Evolutionary conservation across 2,888 invertebrate species (phyloP).

Genomic region (Scotopteryx bipunctaria): DNA sequence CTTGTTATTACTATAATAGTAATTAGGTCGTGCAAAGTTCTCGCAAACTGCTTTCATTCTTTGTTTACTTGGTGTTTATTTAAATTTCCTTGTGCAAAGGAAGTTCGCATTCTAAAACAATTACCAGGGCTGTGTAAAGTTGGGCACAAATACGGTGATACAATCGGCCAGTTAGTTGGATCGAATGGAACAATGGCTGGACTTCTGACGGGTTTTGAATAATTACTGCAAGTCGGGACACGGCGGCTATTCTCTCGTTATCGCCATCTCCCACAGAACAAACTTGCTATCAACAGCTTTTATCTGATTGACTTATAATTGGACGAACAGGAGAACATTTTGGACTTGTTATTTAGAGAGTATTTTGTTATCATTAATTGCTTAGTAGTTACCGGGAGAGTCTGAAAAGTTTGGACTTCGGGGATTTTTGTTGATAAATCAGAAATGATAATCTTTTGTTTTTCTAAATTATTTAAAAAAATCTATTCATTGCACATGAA

Average conservation of each 20-base stretch:
- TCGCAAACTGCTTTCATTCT: slow-evolving; percentile 17
- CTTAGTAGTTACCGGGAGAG: slow-evolving; percentile 9
- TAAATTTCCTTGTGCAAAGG: slow-evolving; percentile 27
- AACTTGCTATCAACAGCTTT: slow-evolving; percentile 34
- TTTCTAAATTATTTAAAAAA: too few relatives aligned
- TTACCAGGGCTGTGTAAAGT: slow-evolving; percentile 39
- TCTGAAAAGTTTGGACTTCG: background rate
- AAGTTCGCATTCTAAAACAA: slow-evolving; percentile 39
- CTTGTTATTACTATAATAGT: slow-evolving; percentile 9
- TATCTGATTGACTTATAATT: slow-evolving; percentile 37
- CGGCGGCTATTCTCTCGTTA: slow-evolving; percentile 40
- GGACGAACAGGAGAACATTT: slow-evolving; percentile 35
- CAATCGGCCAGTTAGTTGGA: slow-evolving; percentile 44
- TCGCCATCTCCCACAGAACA: slow-evolving; percentile 38
- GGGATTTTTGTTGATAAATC: too few relatives aligned
- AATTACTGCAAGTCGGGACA: slow-evolving; percentile 47
- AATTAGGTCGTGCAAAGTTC: slow-evolving; percentile 17
- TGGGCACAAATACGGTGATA: slow-evolving; percentile 40
- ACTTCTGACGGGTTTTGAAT: slow-evolving; percentile 48
- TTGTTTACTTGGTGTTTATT: slow-evolving; percentile 32
- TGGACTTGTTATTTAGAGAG: slow-evolving; percentile 28
- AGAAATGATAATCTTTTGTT: too few relatives aligned
- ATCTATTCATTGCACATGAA: too few relatives aligned
- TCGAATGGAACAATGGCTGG: slow-evolving; percentile 48
- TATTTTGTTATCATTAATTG: slow-evolving; percentile 29